A percentile compares a stretch with the other conserved stretches of the same genome.
Conservation (phyloP, 2,113 vertebrate genomes). For the Pseudorectes ferrugineus region DNA sequence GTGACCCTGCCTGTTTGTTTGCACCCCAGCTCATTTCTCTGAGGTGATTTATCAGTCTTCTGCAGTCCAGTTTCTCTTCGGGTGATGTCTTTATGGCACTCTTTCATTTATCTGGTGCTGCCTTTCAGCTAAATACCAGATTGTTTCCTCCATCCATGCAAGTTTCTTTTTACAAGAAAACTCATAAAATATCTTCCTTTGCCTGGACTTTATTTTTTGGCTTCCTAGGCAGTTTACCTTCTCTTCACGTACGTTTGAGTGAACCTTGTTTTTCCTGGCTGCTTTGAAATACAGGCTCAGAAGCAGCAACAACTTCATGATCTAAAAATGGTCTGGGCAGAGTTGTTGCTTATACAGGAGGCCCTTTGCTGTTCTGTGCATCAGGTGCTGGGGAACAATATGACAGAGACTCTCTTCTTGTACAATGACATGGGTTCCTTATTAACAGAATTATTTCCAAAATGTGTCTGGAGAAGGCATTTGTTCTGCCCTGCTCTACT, state of each 20-base stretch:
- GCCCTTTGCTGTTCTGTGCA: background rate
- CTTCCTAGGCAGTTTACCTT: background rate
- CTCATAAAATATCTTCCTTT: slow-evolving; percentile 20
- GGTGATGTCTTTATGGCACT: background rate
- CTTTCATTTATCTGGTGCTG: background rate
- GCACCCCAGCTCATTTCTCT: background rate
- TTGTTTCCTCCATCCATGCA: background rate
- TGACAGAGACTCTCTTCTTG: background rate
- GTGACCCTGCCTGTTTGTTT: background rate
- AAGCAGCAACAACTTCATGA: background rate
- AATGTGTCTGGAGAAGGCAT: background rate
- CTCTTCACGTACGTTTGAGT: background rate
- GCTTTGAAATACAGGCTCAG: slow-evolving; percentile 23
- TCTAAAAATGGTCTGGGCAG: background rate
- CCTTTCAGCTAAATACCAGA: background rate
- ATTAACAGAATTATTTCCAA: background rate
- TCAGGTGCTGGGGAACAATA: background rate
- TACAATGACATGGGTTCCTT: background rate
- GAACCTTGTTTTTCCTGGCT: slow-evolving; percentile 1
- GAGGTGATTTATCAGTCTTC: slow-evolving; percentile 7
- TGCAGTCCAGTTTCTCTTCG: background rate
- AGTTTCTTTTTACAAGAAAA: slow-evolving; percentile 9
- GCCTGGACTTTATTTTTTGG: background rate
- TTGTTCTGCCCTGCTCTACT: background rate
- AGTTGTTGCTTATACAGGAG: background rate